These are phyloP conservation scores for Electrona antarctica DNA, from an alignment of 2,113 vertebrate species.

Conservation along the genomic window DNA sequence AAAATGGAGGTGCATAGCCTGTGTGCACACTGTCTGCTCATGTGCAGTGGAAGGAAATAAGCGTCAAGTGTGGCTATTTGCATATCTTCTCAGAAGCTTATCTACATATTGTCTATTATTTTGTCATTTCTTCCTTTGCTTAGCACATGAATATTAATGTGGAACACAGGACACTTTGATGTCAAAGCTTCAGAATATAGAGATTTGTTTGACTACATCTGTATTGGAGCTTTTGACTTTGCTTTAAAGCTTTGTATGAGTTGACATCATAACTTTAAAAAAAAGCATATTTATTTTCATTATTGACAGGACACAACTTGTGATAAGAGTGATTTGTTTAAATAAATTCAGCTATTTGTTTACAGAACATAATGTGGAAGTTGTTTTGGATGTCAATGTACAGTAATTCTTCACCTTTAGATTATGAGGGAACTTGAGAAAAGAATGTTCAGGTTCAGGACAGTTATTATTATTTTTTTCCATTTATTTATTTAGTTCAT, in stretches of 20 bases:
- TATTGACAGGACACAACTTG: conserved; percentile 36
- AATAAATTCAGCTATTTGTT: conserved; percentile 69
- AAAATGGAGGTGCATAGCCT: conserved; percentile 23
- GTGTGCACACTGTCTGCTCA: conserved; percentile 27
- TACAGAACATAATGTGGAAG: conserved; percentile 28
- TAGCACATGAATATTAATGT: conserved; percentile 71
- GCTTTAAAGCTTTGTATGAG: conserved; percentile 29
- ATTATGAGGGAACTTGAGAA: neutral
- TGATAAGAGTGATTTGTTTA: conserved; percentile 49
- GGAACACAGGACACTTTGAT: conserved; percentile 62
- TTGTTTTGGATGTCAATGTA: conserved; percentile 28
- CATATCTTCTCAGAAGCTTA: conserved; percentile 61
- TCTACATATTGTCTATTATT: conserved; percentile 68
- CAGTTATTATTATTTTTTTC: too few species aligned
- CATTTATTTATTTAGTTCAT: too few species aligned
- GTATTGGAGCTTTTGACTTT: conserved; percentile 34
- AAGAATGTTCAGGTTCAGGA: conserved; percentile 23
- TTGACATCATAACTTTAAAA: conserved; percentile 29
- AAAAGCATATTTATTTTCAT: conserved; percentile 48
- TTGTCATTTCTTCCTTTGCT: conserved; percentile 49
- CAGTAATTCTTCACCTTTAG: conserved; percentile 9
- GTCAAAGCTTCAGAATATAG: conserved; percentile 54
- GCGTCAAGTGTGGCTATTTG: conserved; percentile 55
- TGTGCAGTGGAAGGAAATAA: conserved; percentile 41
- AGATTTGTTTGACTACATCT: conserved; percentile 38